These are phyloP conservation scores for Leistus spinibarbis DNA, from an alignment of 2,888 invertebrate species.

Conservation along the genomic window DNA sequence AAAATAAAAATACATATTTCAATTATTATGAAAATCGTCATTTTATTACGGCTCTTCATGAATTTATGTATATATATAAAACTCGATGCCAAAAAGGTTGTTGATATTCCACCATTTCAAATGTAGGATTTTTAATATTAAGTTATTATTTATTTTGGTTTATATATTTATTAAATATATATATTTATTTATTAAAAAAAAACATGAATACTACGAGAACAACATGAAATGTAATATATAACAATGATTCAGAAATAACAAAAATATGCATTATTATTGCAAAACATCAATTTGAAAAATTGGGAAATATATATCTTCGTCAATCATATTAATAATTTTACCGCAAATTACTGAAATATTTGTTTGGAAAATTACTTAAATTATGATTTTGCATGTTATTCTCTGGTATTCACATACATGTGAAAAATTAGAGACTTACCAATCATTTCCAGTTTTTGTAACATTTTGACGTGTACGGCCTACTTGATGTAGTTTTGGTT, in stretches of 20 bases:
- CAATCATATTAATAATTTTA: neutral
- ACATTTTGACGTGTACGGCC: slow-evolving; percentile 66
- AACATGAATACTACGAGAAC: no score
- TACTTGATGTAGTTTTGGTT: slow-evolving; percentile 70
- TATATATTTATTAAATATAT: no score
- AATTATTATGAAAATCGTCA: neutral
- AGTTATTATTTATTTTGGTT: neutral
- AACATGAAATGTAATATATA: no score
- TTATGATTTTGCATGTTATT: neutral
- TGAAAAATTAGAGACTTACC: slow-evolving; percentile 55
- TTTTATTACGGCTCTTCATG: no score
- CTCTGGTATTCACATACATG: no score
- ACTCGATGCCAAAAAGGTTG: neutral
- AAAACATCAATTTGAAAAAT: no score
- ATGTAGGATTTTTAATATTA: neutral
- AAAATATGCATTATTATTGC: no score
- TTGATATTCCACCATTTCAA: neutral
- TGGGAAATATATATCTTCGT: neutral
- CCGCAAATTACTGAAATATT: neutral
- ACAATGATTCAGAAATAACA: no score
- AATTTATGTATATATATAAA: no score
- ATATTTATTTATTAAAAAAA: no score
- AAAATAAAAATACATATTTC: neutral
- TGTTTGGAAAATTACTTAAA: neutral
- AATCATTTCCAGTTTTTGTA: slow-evolving; percentile 67